Conservation (phyloP, 2,113 vertebrate species). For the Apus apus region DNA sequence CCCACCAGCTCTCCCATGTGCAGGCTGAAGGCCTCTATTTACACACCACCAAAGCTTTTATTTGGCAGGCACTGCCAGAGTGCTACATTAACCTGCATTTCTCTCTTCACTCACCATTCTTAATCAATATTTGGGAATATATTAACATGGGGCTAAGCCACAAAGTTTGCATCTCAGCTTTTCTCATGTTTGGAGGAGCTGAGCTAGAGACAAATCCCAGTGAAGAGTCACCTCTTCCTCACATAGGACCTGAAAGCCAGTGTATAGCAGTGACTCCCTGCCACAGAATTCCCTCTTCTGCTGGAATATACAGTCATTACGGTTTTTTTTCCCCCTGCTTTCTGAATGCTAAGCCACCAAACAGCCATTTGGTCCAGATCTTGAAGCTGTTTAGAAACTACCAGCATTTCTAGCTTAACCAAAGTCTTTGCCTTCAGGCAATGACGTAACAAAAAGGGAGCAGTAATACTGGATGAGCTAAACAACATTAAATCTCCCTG, state of each 20-base stretch:
- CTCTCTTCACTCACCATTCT: not conserved
- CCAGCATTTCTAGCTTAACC: conserved; percentile 18
- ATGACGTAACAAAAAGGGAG: not conserved
- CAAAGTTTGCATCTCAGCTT: conserved; percentile 28
- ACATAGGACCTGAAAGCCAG: not conserved
- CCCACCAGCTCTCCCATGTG: not conserved
- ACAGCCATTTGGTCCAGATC: not conserved
- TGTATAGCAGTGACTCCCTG: rapidly evolving
- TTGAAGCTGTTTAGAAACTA: conserved; percentile 6
- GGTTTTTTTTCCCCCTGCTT: not conserved
- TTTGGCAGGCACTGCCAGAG: not conserved
- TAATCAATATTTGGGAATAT: conserved; percentile 33
- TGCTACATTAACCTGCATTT: conserved; percentile 24
- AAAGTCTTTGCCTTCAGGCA: conserved; percentile 13
- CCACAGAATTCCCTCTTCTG: not conserved
- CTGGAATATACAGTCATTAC: not conserved
- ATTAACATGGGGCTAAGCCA: not conserved
- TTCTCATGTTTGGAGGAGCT: not conserved
- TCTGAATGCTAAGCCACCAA: not conserved
- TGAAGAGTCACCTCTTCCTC: not conserved
- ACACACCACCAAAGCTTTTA: not conserved
- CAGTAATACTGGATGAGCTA: not conserved
- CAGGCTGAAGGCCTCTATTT: not conserved
- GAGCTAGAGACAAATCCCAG: not conserved
- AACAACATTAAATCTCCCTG: not conserved